Base-by-base conservation (phyloP, 2,797 vertebrate genomes). In the Percopsis omiscomaycus region DNA sequence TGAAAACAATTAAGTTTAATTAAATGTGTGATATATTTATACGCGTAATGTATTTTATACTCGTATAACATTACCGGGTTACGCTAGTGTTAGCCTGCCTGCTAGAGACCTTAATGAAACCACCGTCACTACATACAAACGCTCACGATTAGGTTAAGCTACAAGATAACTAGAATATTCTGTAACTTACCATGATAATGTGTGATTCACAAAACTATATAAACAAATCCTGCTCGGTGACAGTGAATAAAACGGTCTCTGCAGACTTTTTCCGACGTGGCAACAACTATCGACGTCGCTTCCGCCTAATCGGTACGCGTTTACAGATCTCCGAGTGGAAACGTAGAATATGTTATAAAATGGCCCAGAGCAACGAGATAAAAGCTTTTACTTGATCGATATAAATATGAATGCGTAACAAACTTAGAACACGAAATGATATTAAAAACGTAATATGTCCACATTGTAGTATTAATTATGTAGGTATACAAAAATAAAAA, bases 251-350 rank as follows among this genome's bases (percentile, higher is more conserved):
- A 27, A 3, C 52, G 0, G 53, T 0, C 53, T 27, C 48, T 2
- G 11, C 27, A 14, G 0, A 2, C 22, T 30, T 59, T 53, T 30
- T 76, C 84, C 86, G 90, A 93, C 92, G 92, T 93, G 92, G 92
- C 92, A 93, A 78, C 80, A 71, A 74, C 53, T 64, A 2, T 57
- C 49, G 63, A 64, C 63, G 64, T 64, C 55, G 42, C 78, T 73
- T 73, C 61, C 63, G 55, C 32, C 66, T 55, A 64, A 28, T 0
- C n/a, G 73, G 71, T 82, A 53, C 78, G 13, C 15, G 51, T 0
- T 0, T 3, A 11, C 0, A 4, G 15, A 3, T 37, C 3, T n/a
- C 79, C 79, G 82, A 61, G 5, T 47, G 83, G 75, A 87, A 86
- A 76, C 2, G 29, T 13, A 8, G 1, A 0, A 0, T 0, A 0